Conservation (phyloP, 1,140 invertebrate species). For the Drosophila mauritiana region DNA sequence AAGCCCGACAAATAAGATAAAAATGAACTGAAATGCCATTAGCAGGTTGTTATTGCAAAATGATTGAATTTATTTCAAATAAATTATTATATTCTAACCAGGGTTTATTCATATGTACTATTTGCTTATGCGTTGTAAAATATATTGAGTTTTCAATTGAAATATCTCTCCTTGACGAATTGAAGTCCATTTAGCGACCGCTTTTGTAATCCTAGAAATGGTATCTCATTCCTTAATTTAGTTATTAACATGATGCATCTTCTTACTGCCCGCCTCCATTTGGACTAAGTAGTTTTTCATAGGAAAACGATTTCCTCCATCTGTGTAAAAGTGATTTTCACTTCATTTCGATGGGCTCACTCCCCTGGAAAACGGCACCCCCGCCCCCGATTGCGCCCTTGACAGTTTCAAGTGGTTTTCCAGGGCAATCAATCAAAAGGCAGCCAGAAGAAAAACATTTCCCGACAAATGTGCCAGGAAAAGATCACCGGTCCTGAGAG, state of each 20-base stretch:
- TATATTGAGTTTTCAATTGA: too few species aligned
- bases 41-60: too few species aligned
- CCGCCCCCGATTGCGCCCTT: constrained; percentile 24
- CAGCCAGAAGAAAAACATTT: constrained; percentile 66
- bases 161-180: neutral
- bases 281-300: constrained; percentile 74
- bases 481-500: constrained; percentile 52
- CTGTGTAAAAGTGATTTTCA: constrained; percentile 71
- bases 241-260: constrained; percentile 46
- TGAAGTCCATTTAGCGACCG: neutral
- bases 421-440: constrained; percentile 77
- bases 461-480: constrained; percentile 66
- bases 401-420: constrained; percentile 81
- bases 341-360: constrained; percentile 55
- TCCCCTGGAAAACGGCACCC: constrained; percentile 10
- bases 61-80: too few species aligned
- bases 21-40: neutral
- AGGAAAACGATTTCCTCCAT: constrained; percentile 58
- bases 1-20: constrained; percentile 15
- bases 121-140: too few species aligned
- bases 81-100: too few species aligned
- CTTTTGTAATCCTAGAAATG: constrained; percentile 18
- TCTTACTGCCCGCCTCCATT: neutral
- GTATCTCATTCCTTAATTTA: constrained; percentile 58
- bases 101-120: too few species aligned